Base-by-base conservation (phyloP, 53 echinoderm and acorn worm genomes). In the Zoroaster sp. region DNA sequence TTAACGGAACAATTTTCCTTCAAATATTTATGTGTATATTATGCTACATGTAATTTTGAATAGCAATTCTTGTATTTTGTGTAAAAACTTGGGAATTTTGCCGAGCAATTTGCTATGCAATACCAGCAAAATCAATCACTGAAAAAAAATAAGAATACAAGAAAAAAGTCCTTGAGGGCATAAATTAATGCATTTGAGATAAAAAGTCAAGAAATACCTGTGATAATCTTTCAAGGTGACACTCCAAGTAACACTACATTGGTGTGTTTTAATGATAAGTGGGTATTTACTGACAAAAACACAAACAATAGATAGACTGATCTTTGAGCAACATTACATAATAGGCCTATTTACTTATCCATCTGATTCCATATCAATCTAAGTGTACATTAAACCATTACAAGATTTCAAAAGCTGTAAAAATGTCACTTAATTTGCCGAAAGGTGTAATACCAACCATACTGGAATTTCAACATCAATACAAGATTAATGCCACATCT, bases 371-470 rank as follows among this genome's bases (percentile, higher is more conserved):
- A n/a, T n/a, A n/a, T n/a, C n/a, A n/a, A n/a, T 9, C 63, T 3
- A 9, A 8, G 28, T 28, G 8, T 28, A 28, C 28, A 28, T 8
- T 59, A 6, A 59, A 59, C 28, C 63, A 59, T 59, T 59, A 25
- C 11, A 28, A 25, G 21, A 25, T 53, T 53, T 59, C 28, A 25
- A 59, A 59, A 28, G 63, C 25, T 28, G 63, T 49, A 47, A 31
- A 76, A 46, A 51, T 5, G 42, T 76, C 76, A 76, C 45, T 30
- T 49, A 45, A 76, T 76, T 76, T 76, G 18, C 76, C 31, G 30
- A 21, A 8, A 14, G 74, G 28, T 41, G 73, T n/a, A 5, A 41
- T n/a, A 45, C 31, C 15, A 32, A 28, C 8, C 52, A 35, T 47
- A 46, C 45, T 4, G 73, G 28, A 5, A 20, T 17, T 76, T 49